phyloP scores from a whole-genome alignment of 2,113 vertebrate genomes.

The Struthidea cinerea region DNA sequence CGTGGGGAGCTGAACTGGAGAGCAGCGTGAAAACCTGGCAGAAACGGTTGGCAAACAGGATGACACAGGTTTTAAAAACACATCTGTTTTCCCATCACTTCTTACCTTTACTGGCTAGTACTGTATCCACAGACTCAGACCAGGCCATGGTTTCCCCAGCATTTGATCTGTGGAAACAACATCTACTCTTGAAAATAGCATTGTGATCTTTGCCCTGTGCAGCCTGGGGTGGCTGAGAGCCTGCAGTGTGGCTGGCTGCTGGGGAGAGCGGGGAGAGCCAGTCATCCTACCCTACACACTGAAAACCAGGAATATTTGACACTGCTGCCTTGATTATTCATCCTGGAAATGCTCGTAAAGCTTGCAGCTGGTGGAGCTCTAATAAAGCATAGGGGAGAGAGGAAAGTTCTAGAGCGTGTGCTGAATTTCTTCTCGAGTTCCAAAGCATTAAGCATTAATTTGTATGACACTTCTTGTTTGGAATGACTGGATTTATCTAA shows the following conservation, averaged over 20 bases:
- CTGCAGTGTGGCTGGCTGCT: not conserved
- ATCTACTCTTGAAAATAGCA: constrained; percentile 93
- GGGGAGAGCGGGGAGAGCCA: not conserved
- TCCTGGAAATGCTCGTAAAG: not conserved
- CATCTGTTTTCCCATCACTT: not conserved
- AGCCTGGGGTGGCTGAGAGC: not conserved
- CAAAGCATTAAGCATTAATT: not conserved
- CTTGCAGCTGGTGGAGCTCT: not conserved
- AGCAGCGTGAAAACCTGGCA: not conserved
- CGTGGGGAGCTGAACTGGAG: fast-evolving
- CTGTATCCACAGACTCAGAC: constrained; percentile 88
- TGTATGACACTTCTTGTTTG: not conserved
- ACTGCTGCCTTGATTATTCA: not conserved
- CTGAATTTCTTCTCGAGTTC: not conserved
- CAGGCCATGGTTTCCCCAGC: constrained; percentile 76
- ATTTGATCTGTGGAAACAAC: constrained; percentile 88
- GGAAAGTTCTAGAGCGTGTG: not conserved
- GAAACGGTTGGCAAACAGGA: not conserved
- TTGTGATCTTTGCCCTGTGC: constrained; percentile 76
- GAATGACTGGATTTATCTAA: not conserved
- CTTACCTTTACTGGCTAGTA: constrained; percentile 90
- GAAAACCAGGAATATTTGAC: not conserved
- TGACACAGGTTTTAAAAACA: not conserved
- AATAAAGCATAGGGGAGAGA: not conserved
- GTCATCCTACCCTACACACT: not conserved